Evolutionary conservation across 2,797 vertebrate genomes (phyloP), one percentile per base, ranked within the genome.

Genomic region (Jordanella pulchra): DNA sequence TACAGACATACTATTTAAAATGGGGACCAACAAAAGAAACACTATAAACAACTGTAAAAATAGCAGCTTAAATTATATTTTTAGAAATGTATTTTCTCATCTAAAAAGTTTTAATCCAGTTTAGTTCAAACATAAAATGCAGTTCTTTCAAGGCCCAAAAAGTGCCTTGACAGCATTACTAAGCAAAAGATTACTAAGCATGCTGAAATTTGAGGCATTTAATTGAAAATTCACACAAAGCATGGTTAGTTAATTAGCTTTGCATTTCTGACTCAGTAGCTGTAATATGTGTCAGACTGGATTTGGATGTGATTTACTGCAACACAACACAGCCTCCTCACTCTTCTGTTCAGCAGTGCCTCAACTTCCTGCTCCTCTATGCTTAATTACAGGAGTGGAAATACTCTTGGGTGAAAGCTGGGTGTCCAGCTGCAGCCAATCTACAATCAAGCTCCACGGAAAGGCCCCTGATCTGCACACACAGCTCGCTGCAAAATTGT

Each of bases 361-460:
- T 55, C n/a, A 25, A 35, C 32, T 32, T 51, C 35, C 6, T 23
- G 27, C 23, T 7, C 51, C 60, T 63, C 47, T 32, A 11, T 53
- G 45, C 23, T 53, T 74, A 61, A 74, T 69, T 69, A 50, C 60
- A 55, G 73, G 23, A 75, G 66, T 69, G 50, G 66, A 64, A 44
- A 55, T 39, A 75, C 67, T 39, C 35, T 60, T 64, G 73, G 30
- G 45, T 65, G 50, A 53, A 64, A 35, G 50, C 23, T 27, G 42
- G 51, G 28, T 10, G 23, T 64, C 73, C 73, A 75, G 73, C 67
- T 48, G 67, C 51, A 69, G 66, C 27, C 66, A 51, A 53, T 69
- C 73, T 27, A 54, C 56, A 15, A 45, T 69, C 48, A 75, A 61
- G 17, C 65, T 50, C 55, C 32, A 15, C 10, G 25, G 53, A 68